A percentile compares a stretch with the other conserved stretches of the same genome.
These are phyloP conservation scores for Drosophila yakuba DNA, from an alignment of 1,140 invertebrate genomes.

Conservation along the genomic window DNA sequence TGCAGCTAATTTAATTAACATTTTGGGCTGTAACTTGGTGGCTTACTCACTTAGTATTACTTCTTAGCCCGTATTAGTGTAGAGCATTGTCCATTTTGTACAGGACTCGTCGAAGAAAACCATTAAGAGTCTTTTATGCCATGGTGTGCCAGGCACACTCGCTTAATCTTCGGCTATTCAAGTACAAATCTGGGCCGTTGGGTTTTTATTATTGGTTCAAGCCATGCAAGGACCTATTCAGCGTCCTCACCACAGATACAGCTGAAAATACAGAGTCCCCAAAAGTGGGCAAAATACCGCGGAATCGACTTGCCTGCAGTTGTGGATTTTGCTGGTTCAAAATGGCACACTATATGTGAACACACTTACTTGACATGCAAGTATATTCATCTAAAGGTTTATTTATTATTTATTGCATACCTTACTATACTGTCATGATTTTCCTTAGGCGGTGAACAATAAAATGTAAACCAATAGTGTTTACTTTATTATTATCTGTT, in stretches of 20 bases:
- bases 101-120: too few species aligned
- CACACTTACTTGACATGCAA: background rate
- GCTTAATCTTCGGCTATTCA: background rate
- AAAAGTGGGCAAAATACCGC: constrained; percentile 28
- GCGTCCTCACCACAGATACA: constrained; percentile 4
- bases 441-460: too few species aligned
- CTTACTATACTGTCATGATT: too few species aligned
- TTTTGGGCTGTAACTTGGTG: background rate
- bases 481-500: too few species aligned
- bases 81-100: too few species aligned
- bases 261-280: constrained; percentile 1
- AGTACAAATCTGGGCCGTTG: constrained; percentile 6
- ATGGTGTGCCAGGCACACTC: background rate
- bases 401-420: too few species aligned
- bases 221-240: constrained; percentile 40
- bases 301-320: constrained; percentile 52
- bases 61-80: too few species aligned
- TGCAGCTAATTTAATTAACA: constrained; percentile 18
- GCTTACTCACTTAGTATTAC: too few species aligned
- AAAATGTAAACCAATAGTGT: too few species aligned
- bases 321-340: background rate
- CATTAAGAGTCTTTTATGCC: background rate
- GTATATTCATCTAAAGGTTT: too few species aligned
- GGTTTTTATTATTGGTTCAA: constrained; percentile 54
- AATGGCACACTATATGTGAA: background rate